Conservation (phyloP, 2,113 vertebrate species). For the Ochotona princeps region DNA sequence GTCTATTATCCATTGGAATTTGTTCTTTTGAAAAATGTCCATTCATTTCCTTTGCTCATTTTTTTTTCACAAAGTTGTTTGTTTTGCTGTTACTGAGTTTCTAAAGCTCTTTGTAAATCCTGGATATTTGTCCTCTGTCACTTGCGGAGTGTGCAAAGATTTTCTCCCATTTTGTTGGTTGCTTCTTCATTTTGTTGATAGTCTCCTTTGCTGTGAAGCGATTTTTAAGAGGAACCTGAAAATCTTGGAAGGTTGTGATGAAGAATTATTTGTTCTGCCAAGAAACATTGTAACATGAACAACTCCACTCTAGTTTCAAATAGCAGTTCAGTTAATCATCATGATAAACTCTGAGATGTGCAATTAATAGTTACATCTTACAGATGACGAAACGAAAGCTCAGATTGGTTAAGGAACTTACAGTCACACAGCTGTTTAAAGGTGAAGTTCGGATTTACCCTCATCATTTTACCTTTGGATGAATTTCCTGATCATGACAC, state of each 20-base stretch:
- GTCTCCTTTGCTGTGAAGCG: background rate
- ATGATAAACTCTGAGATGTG: background rate
- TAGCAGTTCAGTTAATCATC: conserved; percentile 40
- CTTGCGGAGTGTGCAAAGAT: too few relatives aligned
- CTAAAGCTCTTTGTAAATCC: too few relatives aligned
- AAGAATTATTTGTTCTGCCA: conserved; percentile 33
- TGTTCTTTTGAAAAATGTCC: too few relatives aligned
- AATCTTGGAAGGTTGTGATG: background rate
- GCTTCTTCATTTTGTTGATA: too few relatives aligned
- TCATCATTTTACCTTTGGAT: conserved; percentile 1
- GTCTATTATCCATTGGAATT: too few relatives aligned
- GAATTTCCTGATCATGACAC: background rate
- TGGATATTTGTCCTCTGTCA: too few relatives aligned
- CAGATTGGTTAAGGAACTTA: background rate
- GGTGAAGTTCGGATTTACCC: background rate
- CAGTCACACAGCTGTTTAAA: conserved; percentile 11
- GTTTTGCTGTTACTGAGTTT: too few relatives aligned
- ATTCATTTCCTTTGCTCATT: too few relatives aligned
- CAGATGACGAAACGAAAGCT: conserved; percentile 36
- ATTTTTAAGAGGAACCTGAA: conserved; percentile 21
- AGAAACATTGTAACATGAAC: background rate
- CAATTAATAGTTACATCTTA: conserved; percentile 23
- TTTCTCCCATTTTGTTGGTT: too few relatives aligned
- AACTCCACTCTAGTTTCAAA: conserved; percentile 41
- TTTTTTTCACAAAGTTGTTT: too few relatives aligned